These are phyloP conservation scores for Parauchenoglanis punctatus DNA, from an alignment of 2,797 vertebrate genomes.

Conservation along the genomic window DNA sequence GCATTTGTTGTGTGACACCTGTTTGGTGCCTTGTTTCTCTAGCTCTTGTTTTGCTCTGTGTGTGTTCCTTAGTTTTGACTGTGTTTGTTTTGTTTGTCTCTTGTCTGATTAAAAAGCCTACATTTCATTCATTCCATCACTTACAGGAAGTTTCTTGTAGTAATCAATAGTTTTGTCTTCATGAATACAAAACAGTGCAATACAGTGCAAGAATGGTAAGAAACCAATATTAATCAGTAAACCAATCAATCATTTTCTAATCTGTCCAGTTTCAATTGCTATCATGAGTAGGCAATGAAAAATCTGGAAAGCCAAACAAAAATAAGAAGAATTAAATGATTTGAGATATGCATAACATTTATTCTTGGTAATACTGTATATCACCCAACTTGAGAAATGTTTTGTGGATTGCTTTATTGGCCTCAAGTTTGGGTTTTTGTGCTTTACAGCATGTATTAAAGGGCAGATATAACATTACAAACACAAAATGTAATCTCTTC, in stretches of 20 bases:
- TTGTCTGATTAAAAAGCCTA: neutral
- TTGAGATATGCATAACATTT: neutral
- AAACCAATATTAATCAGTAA: neutral
- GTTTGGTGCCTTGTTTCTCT: neutral
- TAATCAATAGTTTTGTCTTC: neutral
- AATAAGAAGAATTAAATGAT: neutral
- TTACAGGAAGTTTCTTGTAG: neutral
- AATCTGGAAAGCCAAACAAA: neutral
- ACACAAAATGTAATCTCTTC: neutral
- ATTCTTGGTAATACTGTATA: neutral
- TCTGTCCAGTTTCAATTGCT: neutral
- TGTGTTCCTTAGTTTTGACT: neutral
- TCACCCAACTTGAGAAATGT: neutral
- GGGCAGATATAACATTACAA: neutral
- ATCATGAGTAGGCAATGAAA: neutral
- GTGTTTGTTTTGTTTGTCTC: neutral
- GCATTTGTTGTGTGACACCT: neutral
- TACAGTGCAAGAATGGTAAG: neutral
- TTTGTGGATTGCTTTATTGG: neutral
- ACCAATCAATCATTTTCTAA: neutral
- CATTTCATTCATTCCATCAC: neutral
- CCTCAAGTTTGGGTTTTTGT: neutral
- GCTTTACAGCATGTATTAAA: neutral
- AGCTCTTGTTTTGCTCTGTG: neutral
- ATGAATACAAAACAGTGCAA: neutral